These are phyloP conservation scores for Paracentrotus lividus DNA, from an alignment of 53 echinoderm and acorn worm genomes.

Conservation along the genomic window DNA sequence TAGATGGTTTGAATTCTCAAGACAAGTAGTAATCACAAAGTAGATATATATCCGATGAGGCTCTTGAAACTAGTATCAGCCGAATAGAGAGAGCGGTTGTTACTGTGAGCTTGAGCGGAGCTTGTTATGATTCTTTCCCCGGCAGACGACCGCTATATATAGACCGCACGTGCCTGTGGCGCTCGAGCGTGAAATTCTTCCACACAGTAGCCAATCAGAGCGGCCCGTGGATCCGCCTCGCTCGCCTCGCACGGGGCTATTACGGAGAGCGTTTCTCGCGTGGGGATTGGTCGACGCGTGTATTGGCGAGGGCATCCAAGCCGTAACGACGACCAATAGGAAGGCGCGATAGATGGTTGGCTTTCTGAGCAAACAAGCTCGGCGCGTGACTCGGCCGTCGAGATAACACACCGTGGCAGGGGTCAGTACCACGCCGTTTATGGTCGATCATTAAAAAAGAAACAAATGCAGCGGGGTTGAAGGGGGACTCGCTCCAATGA, in stretches of 20 bases:
- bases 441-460: neutral
- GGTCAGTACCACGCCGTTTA: constrained; percentile 37
- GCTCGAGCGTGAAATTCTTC: constrained; percentile 72
- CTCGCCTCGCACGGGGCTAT: neutral
- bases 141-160: constrained; percentile 66
- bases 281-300: constrained; percentile 46
- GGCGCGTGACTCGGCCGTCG: constrained; percentile 57
- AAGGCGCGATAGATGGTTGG: constrained; percentile 37
- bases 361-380: constrained; percentile 57
- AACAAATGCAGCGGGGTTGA: neutral
- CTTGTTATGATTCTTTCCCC: neutral
- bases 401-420: constrained; percentile 14
- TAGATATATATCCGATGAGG: neutral
- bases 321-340: constrained; percentile 28
- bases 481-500: constrained; percentile 50
- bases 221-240: constrained; percentile 33
- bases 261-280: constrained; percentile 6
- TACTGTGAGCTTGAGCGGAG: neutral
- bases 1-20: neutral
- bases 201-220: constrained; percentile 66
- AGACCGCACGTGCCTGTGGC: constrained; percentile 54
- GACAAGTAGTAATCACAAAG: constrained; percentile 31
- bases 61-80: neutral
- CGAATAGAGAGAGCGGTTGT: neutral
- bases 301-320: neutral